Conservation (phyloP, 35 echinoderm and acorn worm species). For the Ophiothrix spiculata region DNA sequence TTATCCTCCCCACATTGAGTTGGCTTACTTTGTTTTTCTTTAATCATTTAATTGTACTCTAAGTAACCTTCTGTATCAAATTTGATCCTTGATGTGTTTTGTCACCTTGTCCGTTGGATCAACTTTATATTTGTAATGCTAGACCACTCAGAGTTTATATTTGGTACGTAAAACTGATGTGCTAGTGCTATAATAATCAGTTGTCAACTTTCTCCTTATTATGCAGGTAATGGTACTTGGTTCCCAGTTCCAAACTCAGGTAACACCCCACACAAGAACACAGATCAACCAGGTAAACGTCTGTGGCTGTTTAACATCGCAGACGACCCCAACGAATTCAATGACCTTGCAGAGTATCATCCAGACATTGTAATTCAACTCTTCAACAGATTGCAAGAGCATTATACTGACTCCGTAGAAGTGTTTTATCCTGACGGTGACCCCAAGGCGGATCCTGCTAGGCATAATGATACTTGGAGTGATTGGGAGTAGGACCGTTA, state of each 20-base stretch:
- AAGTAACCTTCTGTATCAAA: no score
- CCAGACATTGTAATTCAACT: constrained; percentile 35
- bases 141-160: background rate
- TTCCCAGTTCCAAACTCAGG: constrained; percentile 38
- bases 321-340: constrained; percentile 59
- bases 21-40: no score
- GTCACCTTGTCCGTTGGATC: no score
- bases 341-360: constrained; percentile 47
- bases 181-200: background rate
- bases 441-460: constrained; percentile 7
- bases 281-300: constrained; percentile 30
- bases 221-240: constrained; percentile 48
- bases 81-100: no score
- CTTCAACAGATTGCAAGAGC: constrained; percentile 6
- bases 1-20: no score
- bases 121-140: background rate
- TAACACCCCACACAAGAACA: constrained; percentile 6
- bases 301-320: constrained; percentile 72
- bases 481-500: constrained; percentile 40
- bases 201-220: background rate
- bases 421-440: constrained; percentile 11
- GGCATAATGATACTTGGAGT: constrained; percentile 15
- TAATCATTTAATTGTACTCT: no score
- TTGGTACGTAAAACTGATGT: background rate
- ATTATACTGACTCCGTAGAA: background rate